A percentile compares a stretch with the other conserved stretches of the same genome.
Conservation (phyloP, 2,797 vertebrate species). For the Amphiprion clarkii region DNA sequence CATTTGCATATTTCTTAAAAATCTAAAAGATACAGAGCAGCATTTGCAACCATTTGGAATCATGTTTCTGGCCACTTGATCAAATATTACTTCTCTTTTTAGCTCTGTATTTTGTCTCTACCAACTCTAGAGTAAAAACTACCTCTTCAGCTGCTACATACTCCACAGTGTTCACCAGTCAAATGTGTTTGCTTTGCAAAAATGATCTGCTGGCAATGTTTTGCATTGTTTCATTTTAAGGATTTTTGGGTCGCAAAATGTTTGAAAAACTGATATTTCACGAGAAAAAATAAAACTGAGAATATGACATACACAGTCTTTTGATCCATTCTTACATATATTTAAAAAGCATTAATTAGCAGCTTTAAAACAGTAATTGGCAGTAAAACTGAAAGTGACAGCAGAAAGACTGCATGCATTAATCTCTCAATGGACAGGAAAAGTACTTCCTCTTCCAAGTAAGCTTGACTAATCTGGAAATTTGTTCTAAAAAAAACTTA, state of each 20-base stretch:
- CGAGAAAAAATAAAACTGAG: background rate
- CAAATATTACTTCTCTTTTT: too few relatives aligned
- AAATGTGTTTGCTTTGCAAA: too few relatives aligned
- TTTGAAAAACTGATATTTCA: background rate
- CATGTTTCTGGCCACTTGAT: background rate
- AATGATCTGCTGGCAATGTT: too few relatives aligned
- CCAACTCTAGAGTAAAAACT: background rate
- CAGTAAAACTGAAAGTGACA: background rate
- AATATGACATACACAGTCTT: background rate
- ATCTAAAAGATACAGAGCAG: too few relatives aligned
- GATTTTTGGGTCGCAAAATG: background rate
- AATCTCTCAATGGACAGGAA: background rate
- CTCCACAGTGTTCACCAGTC: background rate
- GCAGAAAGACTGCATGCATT: background rate
- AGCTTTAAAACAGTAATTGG: constrained; percentile 7
- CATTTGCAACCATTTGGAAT: too few relatives aligned
- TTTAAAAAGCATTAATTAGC: background rate
- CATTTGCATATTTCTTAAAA: too few relatives aligned
- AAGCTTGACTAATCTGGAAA: constrained; percentile 15
- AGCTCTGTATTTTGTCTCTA: too few relatives aligned
- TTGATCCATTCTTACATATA: background rate
- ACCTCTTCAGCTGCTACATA: background rate
- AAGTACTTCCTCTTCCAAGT: constrained; percentile 10
- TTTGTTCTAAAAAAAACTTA: constrained; percentile 16
- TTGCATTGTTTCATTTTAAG: background rate